Evolutionary conservation across 2,797 vertebrate species (phyloP).

Genomic region (Schizothorax lantsangensis): DNA sequence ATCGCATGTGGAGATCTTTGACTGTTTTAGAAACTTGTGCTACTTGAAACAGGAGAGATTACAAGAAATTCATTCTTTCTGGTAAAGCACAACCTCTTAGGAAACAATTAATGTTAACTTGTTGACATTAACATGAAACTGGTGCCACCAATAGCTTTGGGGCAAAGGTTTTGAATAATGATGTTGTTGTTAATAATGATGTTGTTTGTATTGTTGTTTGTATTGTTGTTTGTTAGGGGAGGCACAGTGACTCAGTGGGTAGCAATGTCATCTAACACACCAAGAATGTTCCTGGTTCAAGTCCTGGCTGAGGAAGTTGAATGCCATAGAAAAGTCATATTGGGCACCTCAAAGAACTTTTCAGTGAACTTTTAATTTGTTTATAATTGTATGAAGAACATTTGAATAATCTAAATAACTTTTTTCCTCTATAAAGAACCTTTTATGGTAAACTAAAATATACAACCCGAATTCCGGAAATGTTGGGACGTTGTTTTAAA

Average conservation of each 20-base stretch:
- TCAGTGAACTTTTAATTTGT: background rate
- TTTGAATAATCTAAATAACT: background rate
- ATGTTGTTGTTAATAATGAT: background rate
- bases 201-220: background rate
- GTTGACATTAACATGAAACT: background rate
- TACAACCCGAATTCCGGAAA: too few relatives aligned
- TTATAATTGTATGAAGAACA: background rate
- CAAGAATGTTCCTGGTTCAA: background rate
- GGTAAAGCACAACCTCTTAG: background rate
- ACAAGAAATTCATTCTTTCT: conserved; percentile 21
- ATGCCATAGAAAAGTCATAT: background rate
- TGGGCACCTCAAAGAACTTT: background rate
- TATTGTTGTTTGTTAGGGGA: background rate
- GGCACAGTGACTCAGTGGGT: background rate
- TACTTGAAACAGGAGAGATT: conserved; percentile 6
- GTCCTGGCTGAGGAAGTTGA: background rate
- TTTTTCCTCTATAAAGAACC: background rate
- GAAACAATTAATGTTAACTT: background rate
- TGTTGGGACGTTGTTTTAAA: too few relatives aligned
- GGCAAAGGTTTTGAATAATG: background rate
- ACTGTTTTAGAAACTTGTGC: conserved; percentile 26
- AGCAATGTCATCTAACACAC: background rate
- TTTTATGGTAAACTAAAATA: background rate
- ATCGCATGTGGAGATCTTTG: conserved; percentile 32
- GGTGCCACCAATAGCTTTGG: background rate